Evolutionary conservation across 2,888 invertebrate genomes (phyloP), one percentile per base, ranked within the genome.

Genomic region (Sarcophaga variegata): DNA sequence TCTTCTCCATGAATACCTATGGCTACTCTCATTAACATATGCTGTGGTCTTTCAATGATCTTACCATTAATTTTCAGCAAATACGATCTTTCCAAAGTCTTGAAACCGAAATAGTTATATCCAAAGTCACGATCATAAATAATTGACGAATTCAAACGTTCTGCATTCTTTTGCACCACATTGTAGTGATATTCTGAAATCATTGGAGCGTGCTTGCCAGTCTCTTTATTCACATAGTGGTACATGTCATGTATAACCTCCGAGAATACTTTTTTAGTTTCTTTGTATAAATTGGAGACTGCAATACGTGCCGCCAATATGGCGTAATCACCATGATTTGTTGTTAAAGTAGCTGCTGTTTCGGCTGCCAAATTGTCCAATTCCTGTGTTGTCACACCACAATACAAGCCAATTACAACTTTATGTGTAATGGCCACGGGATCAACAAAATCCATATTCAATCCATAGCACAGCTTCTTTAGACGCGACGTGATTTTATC

Each of bases 41-140:
- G 99, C 92, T 99, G 99, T 0, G 99, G 99, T 47, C 99, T 95
- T 93, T 99, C 99, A 1, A 96, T 98, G 75, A 99, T 97, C 95
- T 98, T 98, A 0, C 96, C 97, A 92, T 98, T 95, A 76, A 99
- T 97, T 94, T 97, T 98, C 83, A 99, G 94, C 88, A 99, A 94
- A 93, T 99, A 99, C 0, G 99, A 99, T 69, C 98, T 95, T 92
- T 99, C 99, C 79, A 99, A 94, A 0, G 99, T 99, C 95, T 99
- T 99, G 92, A 99, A 99, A n/a, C 99, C 99, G 95, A 99, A 99
- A 93, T 98, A 99, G 92, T 98, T 99, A 94, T 99, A 99, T 85
- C 96, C 96, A 93, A 98, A 99, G 94, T 99, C 99, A 90, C 99
- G 95, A 92, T 99, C 98, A 93, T 99, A 99, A 63, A 99, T 97